phyloP scores from a whole-genome alignment of 2,888 invertebrate species.

The Leptinotarsa tumamoca region DNA sequence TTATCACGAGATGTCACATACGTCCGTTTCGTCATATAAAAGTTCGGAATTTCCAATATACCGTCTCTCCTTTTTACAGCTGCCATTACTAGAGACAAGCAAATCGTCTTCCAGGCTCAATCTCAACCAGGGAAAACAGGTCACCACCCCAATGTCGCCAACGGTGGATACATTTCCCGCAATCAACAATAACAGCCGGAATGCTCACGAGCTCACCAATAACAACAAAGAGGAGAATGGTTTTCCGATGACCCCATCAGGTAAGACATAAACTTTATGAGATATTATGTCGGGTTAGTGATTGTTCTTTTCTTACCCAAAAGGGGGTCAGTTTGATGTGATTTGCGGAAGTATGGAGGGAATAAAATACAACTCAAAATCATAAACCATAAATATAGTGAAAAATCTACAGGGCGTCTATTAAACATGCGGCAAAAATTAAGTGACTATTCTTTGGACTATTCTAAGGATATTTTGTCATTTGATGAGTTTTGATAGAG shows the following conservation, averaged over 20 bases:
- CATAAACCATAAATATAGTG: too few species aligned
- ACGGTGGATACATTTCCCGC: conserved; percentile 62
- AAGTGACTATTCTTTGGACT: too few species aligned
- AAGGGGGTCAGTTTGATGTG: neutral
- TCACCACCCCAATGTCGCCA: conserved; percentile 60
- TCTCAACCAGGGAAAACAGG: conserved; percentile 57
- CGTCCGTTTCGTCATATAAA: too few species aligned
- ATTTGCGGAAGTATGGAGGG: neutral
- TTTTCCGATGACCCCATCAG: conserved; percentile 64
- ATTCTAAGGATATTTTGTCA: too few species aligned
- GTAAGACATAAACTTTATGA: conserved; percentile 45
- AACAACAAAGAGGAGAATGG: conserved; percentile 59
- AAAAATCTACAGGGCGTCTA: too few species aligned
- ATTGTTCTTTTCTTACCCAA: neutral
- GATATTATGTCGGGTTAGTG: neutral
- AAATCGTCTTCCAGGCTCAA: conserved; percentile 63
- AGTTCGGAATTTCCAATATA: neutral
- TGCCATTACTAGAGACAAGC: conserved; percentile 63
- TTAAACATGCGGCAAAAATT: too few species aligned
- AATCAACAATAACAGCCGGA: conserved; percentile 63
- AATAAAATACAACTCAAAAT: too few species aligned
- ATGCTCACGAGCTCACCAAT: conserved; percentile 59
- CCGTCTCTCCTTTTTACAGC: conserved; percentile 54
- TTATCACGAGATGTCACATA: too few species aligned
- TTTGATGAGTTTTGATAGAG: too few species aligned